Evolutionary conservation across 2,113 vertebrate species (phyloP).

Genomic region (Oplegnathus fasciatus): DNA sequence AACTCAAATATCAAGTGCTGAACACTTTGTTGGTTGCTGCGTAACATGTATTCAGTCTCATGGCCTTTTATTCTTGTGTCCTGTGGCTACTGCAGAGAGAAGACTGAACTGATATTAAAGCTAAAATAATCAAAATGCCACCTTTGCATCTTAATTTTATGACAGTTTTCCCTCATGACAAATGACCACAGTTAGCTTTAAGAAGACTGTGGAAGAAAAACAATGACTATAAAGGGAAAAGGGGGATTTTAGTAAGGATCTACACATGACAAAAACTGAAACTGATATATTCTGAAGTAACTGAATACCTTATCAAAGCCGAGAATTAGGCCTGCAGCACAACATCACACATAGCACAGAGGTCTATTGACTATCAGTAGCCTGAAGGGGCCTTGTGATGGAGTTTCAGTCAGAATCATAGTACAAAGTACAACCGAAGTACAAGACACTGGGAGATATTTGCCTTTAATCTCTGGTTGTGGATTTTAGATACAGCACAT

Average conservation of each 20-base stretch:
- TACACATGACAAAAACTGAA: conserved; percentile 51
- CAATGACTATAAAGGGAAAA: conserved; percentile 23
- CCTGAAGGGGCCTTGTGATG: conserved; percentile 60
- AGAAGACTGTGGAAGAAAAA: conserved; percentile 30
- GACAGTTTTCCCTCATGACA: conserved; percentile 19
- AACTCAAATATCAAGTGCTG: conserved; percentile 43
- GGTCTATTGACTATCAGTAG: conserved; percentile 61
- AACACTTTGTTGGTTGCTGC: background rate
- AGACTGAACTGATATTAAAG: conserved; percentile 3
- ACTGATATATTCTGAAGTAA: conserved; percentile 68
- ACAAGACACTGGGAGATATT: conserved; percentile 55
- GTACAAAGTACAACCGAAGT: conserved; percentile 62
- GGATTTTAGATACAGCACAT: conserved; percentile 52
- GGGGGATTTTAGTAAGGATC: conserved; percentile 26
- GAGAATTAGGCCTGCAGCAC: conserved; percentile 67
- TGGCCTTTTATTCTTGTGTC: conserved; percentile 33
- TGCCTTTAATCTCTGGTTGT: conserved; percentile 55
- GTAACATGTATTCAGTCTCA: background rate
- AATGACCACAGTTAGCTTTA: conserved; percentile 7
- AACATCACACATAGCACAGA: conserved; percentile 55
- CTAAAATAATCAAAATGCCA: background rate
- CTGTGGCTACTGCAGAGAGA: conserved; percentile 25
- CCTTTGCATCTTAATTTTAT: conserved; percentile 12
- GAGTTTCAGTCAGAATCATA: conserved; percentile 65
- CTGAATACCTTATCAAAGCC: conserved; percentile 69